Conservation (phyloP, 2,797 vertebrate species). For the Danio choprae region DNA sequence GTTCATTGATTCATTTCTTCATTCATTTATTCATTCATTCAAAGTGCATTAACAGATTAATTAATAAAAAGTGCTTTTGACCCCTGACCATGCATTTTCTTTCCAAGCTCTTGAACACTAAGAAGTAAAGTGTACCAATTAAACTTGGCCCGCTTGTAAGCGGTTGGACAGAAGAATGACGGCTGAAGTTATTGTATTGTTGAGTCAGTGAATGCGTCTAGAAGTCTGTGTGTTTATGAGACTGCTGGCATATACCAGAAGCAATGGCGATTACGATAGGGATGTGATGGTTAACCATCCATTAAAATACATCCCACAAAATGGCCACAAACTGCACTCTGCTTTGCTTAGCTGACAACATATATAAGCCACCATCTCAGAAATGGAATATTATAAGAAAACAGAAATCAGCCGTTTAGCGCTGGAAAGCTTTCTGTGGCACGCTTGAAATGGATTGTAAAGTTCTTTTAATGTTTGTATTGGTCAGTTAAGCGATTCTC, state of each 20-base stretch:
- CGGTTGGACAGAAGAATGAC: constrained; percentile 42
- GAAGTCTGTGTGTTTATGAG: constrained; percentile 41
- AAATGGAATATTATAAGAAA: constrained; percentile 40
- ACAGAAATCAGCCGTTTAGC: constrained; percentile 38
- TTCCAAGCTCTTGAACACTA: constrained; percentile 23
- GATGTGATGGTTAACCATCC: constrained; percentile 61
- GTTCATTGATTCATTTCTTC: no score
- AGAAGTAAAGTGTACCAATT: constrained; percentile 42
- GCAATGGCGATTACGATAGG: constrained; percentile 51
- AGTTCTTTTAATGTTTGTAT: not conserved
- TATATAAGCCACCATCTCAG: constrained; percentile 47
- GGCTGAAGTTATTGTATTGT: constrained; percentile 51
- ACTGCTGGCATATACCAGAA: constrained; percentile 22
- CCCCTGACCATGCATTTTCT: constrained; percentile 48
- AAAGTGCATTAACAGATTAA: no score
- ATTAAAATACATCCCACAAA: constrained; percentile 61
- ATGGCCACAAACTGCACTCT: constrained; percentile 53
- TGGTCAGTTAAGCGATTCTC: constrained; percentile 8
- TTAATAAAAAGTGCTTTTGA: constrained; percentile 33
- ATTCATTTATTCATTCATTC: no score
- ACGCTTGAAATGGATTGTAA: constrained; percentile 6
- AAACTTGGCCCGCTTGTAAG: constrained; percentile 49
- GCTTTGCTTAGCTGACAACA: constrained; percentile 49
- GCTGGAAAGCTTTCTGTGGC: constrained; percentile 21
- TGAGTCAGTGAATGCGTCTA: constrained; percentile 5